phyloP scores from a whole-genome alignment of 1,140 invertebrate genomes.

The Anoplophora glabripennis region DNA sequence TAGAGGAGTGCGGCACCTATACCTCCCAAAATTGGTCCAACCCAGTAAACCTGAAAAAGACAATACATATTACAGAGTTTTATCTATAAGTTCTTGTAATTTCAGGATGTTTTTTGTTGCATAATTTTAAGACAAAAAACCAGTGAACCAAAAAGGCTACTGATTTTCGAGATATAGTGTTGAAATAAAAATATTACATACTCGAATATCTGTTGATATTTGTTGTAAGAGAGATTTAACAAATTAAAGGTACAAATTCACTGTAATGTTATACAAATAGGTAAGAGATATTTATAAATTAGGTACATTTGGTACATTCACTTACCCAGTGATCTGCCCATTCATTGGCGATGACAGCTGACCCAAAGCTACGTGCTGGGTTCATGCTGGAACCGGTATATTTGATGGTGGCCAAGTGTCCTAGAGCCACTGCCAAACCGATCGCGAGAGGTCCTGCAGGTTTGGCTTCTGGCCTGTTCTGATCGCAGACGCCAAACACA shows the following conservation, averaged over 20 bases:
- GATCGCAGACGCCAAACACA: constrained; percentile 83
- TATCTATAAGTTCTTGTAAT: no score
- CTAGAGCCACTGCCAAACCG: constrained; percentile 81
- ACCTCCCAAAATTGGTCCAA: constrained; percentile 76
- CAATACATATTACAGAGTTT: background rate
- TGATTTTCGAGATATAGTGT: no score
- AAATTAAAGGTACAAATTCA: no score
- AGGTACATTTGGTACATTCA: constrained; percentile 11
- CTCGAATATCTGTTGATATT: no score
- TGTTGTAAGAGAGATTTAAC: no score
- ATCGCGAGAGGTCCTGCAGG: constrained; percentile 84
- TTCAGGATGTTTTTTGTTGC: no score
- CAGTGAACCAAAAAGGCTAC: no score
- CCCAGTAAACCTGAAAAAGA: constrained; percentile 77
- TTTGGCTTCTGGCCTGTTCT: constrained; percentile 68
- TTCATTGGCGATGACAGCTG: constrained; percentile 70
- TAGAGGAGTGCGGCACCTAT: constrained; percentile 72
- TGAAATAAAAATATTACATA: no score
- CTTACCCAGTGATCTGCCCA: constrained; percentile 83
- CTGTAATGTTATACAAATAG: no score
- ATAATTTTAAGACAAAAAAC: no score
- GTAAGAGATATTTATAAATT: no score
- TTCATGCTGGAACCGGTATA: constrained; percentile 89
- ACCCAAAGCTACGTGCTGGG: constrained; percentile 81
- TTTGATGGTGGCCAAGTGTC: constrained; percentile 81